Percentiles rank a stretch among this genome's conserved stretches.
These are phyloP conservation scores for Pycnomerus fuliginosus DNA, from an alignment of 2,888 invertebrate species.

Conservation along the genomic window DNA sequence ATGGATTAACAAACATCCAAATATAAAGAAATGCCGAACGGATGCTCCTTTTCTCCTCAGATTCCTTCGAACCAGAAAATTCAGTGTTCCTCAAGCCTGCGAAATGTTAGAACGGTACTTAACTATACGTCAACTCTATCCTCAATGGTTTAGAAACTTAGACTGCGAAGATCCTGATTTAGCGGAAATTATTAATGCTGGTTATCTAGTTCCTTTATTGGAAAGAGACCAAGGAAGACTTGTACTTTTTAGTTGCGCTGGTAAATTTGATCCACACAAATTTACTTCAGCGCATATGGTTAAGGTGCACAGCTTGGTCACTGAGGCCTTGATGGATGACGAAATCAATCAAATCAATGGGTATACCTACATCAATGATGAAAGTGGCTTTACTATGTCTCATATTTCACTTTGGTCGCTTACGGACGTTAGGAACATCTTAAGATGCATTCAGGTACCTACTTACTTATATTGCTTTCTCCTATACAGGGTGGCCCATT, in stretches of 20 bases:
- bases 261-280: conserved; percentile 56
- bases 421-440: conserved; percentile 72
- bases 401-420: conserved; percentile 82
- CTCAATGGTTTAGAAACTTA: conserved; percentile 81
- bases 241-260: conserved; percentile 78
- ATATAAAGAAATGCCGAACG: conserved; percentile 79
- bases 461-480: too few relatives aligned
- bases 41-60: conserved; percentile 80
- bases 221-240: conserved; percentile 76
- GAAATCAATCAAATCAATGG: conserved; percentile 82
- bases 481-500: too few relatives aligned
- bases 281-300: conserved; percentile 80
- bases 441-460: conserved; percentile 74
- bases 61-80: conserved; percentile 85
- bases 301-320: conserved; percentile 80
- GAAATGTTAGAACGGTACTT: conserved; percentile 86
- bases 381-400: conserved; percentile 79
- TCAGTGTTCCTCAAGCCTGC: conserved; percentile 80
- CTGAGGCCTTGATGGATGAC: conserved; percentile 81
- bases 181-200: conserved; percentile 76
- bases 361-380: conserved; percentile 81
- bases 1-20: conserved; percentile 80
- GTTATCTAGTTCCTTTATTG: conserved; percentile 73
- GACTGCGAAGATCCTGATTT: conserved; percentile 78
- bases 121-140: conserved; percentile 79